Evolutionary conservation across 2,113 vertebrate genomes (phyloP), one percentile per base, ranked within the genome.

Genomic region (Smithornis capensis): DNA sequence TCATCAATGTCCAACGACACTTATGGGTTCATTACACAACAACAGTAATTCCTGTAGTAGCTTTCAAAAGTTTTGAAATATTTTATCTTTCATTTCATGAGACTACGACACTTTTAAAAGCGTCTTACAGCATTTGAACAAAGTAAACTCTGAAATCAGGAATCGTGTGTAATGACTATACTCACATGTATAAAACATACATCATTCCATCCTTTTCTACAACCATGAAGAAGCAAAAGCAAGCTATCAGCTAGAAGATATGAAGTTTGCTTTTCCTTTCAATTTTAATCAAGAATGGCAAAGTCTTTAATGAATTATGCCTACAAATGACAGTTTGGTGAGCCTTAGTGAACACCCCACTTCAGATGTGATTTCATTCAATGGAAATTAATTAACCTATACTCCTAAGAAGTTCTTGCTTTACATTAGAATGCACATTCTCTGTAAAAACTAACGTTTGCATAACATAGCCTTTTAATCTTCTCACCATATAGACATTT

Each of bases 391-490:
- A 74, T 92, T 90, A 50, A 86, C 50, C 28, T 24, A 53, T 69
- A 87, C 91, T 89, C 69, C 23, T 74, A 82, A 73, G 77, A 80
- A 93, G 14, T 37, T 68, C 27, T 86, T 79, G 15, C 19, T 81
- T 93, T 92, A 94, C 55, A 75, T 82, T 63, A 92, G 38, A 93
- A 90, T 29, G 35, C 33, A 79, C 19, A 86, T 81, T 94, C 22
- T 37, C 24, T 74, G 28, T 14, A 78, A 86, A 93, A 95, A 35
- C 7, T 86, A 76, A 45, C 70, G 95, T 95, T 83, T 89, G 75
- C 49, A 75, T 60, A 89, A 69, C 78, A 69, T 22, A 1, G 5
- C 59, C 9, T 33, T 95, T 95, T 91, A 81, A 73, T 89, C 37
- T 94, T 78, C 6, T 2, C 71, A 78, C 80, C 53, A 60, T 65